Base-by-base conservation (phyloP, 1,140 invertebrate species). In the Rhagoletis zephyria region DNA sequence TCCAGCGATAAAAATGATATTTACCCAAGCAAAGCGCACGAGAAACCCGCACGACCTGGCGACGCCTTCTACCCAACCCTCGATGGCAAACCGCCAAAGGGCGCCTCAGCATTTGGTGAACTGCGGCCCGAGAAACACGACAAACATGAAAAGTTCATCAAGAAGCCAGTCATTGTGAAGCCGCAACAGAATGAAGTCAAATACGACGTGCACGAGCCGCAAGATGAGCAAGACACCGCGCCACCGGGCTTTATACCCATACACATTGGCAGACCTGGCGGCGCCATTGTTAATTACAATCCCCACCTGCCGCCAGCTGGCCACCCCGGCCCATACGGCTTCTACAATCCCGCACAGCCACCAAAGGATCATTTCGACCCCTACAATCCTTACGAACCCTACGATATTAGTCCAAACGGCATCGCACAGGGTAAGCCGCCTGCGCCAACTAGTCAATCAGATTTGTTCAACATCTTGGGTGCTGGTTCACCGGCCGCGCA, bases 381-480 rank as follows among this genome's bases (percentile, higher is more conserved):
- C 6, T 90, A 92, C 86, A 89, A 92, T 92, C 90, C 92, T 56
- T 92, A 93, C 74, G 90, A 93, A 42, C 90, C 90, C 0, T 92
- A 91, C 42, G 91, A 92, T 40, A 88, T 92, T 3, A 92, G 92
- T 89, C 91, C 91, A 4, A 92, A 92, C 88, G 91, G 91, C 48
- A 92, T 92, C 65, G 90, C 91, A 3, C 91, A 92, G 77, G 91
- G 91, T 48, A 92, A 92, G 67, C 91, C 91, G 5, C 91, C 91
- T 40, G 89, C 89, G 65, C 91, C 91, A 64, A 92, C 92, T 89
- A 91, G 91, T 89, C 91, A 91, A 88, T 92, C 92, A 42, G 92
- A 93, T 90, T 88, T 93, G 61, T 93, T 91, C n/a, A 93, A 93
- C 87, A 93, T 93, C 51, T 87, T 93, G 45, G 92, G 92, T 14